Base-by-base conservation (phyloP, 2,888 invertebrate genomes). In the Ennomos quercinarius region DNA sequence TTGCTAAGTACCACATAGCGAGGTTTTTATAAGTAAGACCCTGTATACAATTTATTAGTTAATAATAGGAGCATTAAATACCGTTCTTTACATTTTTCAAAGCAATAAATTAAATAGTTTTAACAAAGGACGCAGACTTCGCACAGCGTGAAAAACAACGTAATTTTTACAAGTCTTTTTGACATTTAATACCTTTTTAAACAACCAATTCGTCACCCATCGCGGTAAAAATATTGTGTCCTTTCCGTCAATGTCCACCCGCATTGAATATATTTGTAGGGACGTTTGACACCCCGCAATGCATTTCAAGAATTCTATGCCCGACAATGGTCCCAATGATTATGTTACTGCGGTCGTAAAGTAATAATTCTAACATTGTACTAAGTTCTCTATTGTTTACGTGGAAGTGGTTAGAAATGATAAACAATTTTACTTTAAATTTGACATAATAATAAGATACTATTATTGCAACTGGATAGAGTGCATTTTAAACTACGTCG, bases 211-310 rank as follows among this genome's bases (percentile, higher is more conserved):
- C 75, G 90, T 82, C 78, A 86, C 84, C 76, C 80, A 70, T 74
- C 73, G 89, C 71, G 89, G 91, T 88, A 80, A 87, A 83, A 91
- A 91, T 90, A 91, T 91, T 91, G 80, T 88, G 84, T 85, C 80
- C 77, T 74, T 77, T 76, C 68, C 67, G 76, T 78, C 79, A 77
- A 74, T 70, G 76, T 77, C 79, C 74, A 70, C 79, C 81, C 80
- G 80, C 77, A 80, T 80, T 74, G 68, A 73, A 72, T 73, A 72
- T 73, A 75, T 78, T 76, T 76, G 72, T 77, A 72, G 71, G 70
- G 72, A 72, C 81, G 42, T 46, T 81, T 84, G 81, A 84, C 84
- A 84, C 81, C 84, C 86, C 75, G 64, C 80, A 77, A 79, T 78
- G 81, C 77, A 81, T 80, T 89, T 87, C 78, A 77, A 82, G 86